These are phyloP conservation scores for Nothocercus julius DNA, from an alignment of 2,113 vertebrate species.

Conservation along the genomic window DNA sequence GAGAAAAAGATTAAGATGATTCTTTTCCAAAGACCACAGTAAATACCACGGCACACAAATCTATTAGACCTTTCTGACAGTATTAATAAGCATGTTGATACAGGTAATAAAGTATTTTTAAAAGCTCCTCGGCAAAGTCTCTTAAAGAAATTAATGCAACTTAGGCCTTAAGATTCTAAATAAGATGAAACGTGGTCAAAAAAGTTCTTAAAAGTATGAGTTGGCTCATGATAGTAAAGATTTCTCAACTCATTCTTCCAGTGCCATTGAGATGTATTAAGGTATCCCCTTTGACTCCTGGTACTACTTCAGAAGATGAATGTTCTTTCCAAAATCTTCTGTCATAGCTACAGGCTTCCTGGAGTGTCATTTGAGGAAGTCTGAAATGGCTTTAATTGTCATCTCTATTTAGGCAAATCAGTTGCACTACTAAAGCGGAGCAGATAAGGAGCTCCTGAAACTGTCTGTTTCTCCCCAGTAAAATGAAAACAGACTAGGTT, in stretches of 20 bases:
- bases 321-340: background rate
- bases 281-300: background rate
- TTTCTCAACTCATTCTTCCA: background rate
- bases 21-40: background rate
- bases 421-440: accelerated
- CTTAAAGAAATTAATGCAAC: background rate
- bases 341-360: background rate
- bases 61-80: background rate
- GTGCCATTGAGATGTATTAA: background rate
- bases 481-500: background rate
- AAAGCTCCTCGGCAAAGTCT: background rate
- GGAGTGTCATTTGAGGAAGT: background rate
- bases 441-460: background rate
- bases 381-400: background rate
- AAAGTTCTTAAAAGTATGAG: background rate
- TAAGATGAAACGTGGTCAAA: background rate
- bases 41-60: background rate
- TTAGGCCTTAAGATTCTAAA: background rate
- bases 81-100: background rate
- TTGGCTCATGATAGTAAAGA: background rate
- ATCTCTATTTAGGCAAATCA: background rate
- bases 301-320: background rate
- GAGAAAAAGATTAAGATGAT: background rate
- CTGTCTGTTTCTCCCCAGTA: background rate
- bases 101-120: background rate